A percentile compares a stretch with the other conserved stretches of the same genome.
These are phyloP conservation scores for Panulirus ornatus DNA, from an alignment of 1,140 invertebrate species.

Conservation along the genomic window DNA sequence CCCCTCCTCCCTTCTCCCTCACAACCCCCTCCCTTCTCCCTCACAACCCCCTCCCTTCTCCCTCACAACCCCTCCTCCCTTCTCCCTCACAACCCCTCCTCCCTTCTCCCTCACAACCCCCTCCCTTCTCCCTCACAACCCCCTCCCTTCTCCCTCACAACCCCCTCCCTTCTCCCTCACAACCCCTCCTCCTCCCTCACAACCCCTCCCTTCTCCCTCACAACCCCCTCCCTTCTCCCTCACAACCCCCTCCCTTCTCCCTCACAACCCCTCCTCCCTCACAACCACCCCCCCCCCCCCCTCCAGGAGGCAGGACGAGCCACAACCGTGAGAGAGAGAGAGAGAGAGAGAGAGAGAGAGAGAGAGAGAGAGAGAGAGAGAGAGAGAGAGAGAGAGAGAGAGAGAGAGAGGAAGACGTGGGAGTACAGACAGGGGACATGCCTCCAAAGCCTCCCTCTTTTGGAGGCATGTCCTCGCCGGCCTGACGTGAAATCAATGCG, in stretches of 20 bases:
- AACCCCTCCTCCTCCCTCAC: too few species aligned
- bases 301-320: too few species aligned
- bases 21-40: neutral
- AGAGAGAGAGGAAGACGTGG: neutral
- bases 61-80: neutral
- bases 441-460: too few species aligned
- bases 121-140: too few species aligned
- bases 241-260: too few species aligned
- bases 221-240: too few species aligned
- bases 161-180: neutral
- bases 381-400: conserved; percentile 19
- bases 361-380: conserved; percentile 3
- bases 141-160: neutral
- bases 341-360: conserved; percentile 17
- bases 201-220: neutral
- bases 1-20: neutral
- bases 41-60: neutral
- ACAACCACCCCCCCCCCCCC: too few species aligned
- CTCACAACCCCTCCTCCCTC: too few species aligned
- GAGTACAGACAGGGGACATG: neutral
- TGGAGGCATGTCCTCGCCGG: too few species aligned
- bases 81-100: neutral
- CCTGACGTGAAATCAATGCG: too few species aligned
- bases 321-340: too few species aligned
- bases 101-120: too few species aligned